Evolutionary conservation across 2,888 invertebrate species (phyloP), one percentile per base, ranked within the genome.

Genomic region (Acanthoscelides obtectus): DNA sequence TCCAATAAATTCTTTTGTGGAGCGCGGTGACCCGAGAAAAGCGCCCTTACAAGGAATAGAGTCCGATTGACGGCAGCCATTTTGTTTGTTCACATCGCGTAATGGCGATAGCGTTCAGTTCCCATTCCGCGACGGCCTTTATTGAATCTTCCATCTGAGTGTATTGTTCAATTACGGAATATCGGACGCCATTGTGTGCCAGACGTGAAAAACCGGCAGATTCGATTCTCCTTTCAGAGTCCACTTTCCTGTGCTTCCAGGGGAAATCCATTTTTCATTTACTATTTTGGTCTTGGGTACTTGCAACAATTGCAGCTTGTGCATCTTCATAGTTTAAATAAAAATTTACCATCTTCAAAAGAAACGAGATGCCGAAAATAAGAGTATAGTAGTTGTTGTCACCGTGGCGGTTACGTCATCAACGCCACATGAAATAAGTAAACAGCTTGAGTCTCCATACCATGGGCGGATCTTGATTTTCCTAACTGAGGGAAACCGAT

Each of bases 101-200:
- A 67, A 67, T 67, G 25, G 22, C 67, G 67, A 67, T 67, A 67
- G 25, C 45, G 45, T 12, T 17, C 5, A 6, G 45, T 45, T 45
- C 45, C 45, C 3, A 1, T 4, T 4, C 45, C 8, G 45, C 45
- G 21, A 5, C 67, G 21, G 17, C 67, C 25, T 67, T 74, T 74
- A 74, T 74, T 74, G 72, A 69, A 70, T 72, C 71, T 70, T 70
- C 70, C 69, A 72, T 72, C 69, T 71, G 45, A 45, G 45, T 45
- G 45, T 45, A 71, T 73, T 70, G 73, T 71, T 73, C 71, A 73
- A 73, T 73, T 73, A 70, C 71, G 64, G 73, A 71, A 73, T 71
- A 45, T 45, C 45, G 45, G 45, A 6, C 3, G 45, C 45, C 45
- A 45, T 45, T 45, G 45, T 45, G 45, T 45, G 45, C 45, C 12